These are phyloP conservation scores for Ochropacha duplaris DNA, from an alignment of 2,888 invertebrate genomes.

Conservation along the genomic window DNA sequence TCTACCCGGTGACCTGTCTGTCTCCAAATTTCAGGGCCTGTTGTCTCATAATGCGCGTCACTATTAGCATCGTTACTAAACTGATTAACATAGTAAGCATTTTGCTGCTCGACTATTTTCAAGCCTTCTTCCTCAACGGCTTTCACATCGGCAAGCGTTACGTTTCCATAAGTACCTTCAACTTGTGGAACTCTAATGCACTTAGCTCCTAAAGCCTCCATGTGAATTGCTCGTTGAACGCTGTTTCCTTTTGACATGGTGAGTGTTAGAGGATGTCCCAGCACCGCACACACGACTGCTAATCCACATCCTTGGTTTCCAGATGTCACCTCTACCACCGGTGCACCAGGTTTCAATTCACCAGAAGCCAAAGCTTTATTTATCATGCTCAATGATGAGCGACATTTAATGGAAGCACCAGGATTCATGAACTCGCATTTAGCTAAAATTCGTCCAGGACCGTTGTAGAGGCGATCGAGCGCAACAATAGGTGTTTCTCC, in stretches of 20 bases:
- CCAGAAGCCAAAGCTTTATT: slow-evolving; percentile 54
- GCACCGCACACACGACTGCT: slow-evolving; percentile 72
- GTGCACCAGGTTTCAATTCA: slow-evolving; percentile 56
- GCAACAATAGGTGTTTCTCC: slow-evolving; percentile 76
- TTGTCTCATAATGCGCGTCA: slow-evolving; percentile 64
- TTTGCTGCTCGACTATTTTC: slow-evolving; percentile 53
- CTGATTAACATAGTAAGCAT: slow-evolving; percentile 70
- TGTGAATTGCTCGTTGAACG: slow-evolving; percentile 69
- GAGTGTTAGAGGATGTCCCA: slow-evolving; percentile 68
- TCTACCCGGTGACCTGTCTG: slow-evolving; percentile 72
- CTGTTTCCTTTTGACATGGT: slow-evolving; percentile 76
- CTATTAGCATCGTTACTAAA: slow-evolving; percentile 64
- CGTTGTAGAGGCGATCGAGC: slow-evolving; percentile 65
- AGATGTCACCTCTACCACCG: slow-evolving; percentile 70
- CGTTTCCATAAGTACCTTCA: slow-evolving; percentile 72
- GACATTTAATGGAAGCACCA: slow-evolving; percentile 72
- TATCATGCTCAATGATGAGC: slow-evolving; percentile 71
- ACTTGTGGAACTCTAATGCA: slow-evolving; percentile 72
- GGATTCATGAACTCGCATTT: slow-evolving; percentile 80
- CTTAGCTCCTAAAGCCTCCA: slow-evolving; percentile 74
- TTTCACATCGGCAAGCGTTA: slow-evolving; percentile 66
- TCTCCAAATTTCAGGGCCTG: slow-evolving; percentile 76
- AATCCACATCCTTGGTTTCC: slow-evolving; percentile 77
- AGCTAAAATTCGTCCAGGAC: slow-evolving; percentile 69
- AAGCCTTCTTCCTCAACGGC: slow-evolving; percentile 63